phyloP scores from a whole-genome alignment of 2,797 vertebrate species.

The Girardinus metallicus region DNA sequence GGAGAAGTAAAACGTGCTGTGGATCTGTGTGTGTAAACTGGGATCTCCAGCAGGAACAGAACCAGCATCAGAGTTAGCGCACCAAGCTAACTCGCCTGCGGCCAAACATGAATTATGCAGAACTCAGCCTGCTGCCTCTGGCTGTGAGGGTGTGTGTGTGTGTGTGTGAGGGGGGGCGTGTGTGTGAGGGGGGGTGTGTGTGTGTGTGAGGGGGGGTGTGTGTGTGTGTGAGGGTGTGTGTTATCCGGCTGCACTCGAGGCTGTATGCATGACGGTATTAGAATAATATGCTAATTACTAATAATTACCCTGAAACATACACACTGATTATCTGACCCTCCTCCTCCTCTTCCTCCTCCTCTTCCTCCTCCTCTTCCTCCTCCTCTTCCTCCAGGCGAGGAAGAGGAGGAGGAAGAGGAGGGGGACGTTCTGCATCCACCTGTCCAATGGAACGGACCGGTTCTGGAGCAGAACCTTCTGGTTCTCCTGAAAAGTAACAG shows the following conservation, averaged over 20 bases:
- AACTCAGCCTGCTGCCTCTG: constrained; percentile 50
- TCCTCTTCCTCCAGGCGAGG: constrained; percentile 29
- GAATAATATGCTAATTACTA: constrained; percentile 72
- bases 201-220: constrained; percentile 35
- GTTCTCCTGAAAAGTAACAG: neutral
- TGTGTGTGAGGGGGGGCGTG: constrained; percentile 25
- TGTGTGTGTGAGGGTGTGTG: constrained; percentile 23
- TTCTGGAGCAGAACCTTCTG: too few species aligned
- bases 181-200: constrained; percentile 9
- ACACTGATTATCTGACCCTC: constrained; percentile 39
- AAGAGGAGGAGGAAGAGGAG: constrained; percentile 5
- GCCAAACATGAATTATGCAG: constrained; percentile 73
- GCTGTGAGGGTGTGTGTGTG: constrained; percentile 37
- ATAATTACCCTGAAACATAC: constrained; percentile 69
- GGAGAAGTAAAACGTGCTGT: neutral
- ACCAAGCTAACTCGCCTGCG: constrained; percentile 62
- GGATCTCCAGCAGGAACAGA: constrained; percentile 57
- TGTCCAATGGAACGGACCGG: constrained; percentile 4
- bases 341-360: neutral
- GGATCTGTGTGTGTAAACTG: constrained; percentile 46
- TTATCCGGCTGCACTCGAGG: constrained; percentile 48
- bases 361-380: constrained; percentile 10
- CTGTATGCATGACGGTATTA: constrained; percentile 57
- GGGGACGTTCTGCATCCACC: constrained; percentile 13
- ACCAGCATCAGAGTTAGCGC: constrained; percentile 67